Conservation (phyloP, 2,797 vertebrate genomes). For the Eupleurogrammus muticus region DNA sequence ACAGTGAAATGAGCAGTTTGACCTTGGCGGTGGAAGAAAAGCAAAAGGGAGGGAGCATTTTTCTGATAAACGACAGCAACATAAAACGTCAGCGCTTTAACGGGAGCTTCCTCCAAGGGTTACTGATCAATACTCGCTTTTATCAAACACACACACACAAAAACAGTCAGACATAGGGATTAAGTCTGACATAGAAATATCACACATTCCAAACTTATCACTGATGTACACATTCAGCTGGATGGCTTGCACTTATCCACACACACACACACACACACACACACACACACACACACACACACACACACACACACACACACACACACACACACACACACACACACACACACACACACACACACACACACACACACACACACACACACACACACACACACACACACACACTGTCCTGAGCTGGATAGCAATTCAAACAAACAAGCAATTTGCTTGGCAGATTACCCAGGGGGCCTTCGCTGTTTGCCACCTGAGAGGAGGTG, state of each 20-base stretch:
- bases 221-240: slow-evolving; percentile 29
- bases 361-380: slow-evolving; percentile 17
- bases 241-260: slow-evolving; percentile 39
- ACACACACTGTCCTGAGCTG: slow-evolving; percentile 46
- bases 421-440: slow-evolving; percentile 79
- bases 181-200: slow-evolving; percentile 15
- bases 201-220: slow-evolving; percentile 40
- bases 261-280: slow-evolving; percentile 26
- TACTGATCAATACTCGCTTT: slow-evolving; percentile 1
- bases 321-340: slow-evolving; percentile 22
- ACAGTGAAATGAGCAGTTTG: neutral
- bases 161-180: slow-evolving; percentile 4
- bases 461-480: slow-evolving; percentile 73
- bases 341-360: slow-evolving; percentile 27
- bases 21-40: neutral
- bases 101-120: neutral
- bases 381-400: slow-evolving; percentile 19
- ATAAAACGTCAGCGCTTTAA: neutral
- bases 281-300: slow-evolving; percentile 18
- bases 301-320: slow-evolving; percentile 23
- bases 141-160: neutral
- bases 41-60: neutral
- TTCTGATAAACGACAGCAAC: neutral
- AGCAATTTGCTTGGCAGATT: slow-evolving; percentile 83
- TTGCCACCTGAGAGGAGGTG: slow-evolving; percentile 66